These are phyloP conservation scores for Aphrophora alni DNA, from an alignment of 2,888 invertebrate species.

Conservation along the genomic window DNA sequence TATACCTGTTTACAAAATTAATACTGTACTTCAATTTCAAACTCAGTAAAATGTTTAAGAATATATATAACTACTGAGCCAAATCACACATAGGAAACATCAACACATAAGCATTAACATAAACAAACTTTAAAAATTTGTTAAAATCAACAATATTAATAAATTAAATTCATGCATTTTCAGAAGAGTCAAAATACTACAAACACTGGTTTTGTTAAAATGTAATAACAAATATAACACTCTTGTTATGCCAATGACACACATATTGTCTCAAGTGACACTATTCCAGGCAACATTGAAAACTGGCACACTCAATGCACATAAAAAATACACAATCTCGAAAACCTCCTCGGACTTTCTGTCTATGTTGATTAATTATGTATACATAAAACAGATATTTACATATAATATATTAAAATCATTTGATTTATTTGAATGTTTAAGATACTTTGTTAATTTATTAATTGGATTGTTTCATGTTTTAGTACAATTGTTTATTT, in stretches of 20 bases:
- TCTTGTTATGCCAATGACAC: slow-evolving; percentile 27
- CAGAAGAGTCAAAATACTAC: background rate
- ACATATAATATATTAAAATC: no score
- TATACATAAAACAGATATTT: no score
- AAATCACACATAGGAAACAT: background rate
- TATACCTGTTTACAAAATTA: no score
- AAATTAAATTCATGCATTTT: background rate
- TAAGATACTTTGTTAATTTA: background rate
- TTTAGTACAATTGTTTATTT: no score
- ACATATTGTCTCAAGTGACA: slow-evolving; percentile 15
- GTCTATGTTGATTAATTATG: no score
- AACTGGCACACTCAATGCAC: slow-evolving; percentile 17
- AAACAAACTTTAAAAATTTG: background rate
- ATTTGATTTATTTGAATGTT: no score
- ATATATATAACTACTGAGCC: no score
- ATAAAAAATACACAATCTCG: slow-evolving; percentile 20
- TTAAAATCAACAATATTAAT: no score
- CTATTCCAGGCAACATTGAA: slow-evolving; percentile 35
- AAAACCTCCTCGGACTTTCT: slow-evolving; percentile 31
- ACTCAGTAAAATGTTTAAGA: no score
- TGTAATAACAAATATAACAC: slow-evolving; percentile 37
- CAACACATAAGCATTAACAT: background rate
- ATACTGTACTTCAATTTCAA: no score
- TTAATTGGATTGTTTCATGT: background rate
- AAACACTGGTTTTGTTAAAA: slow-evolving; percentile 9